Conservation (phyloP, 2,797 vertebrate genomes). For the Onychomys arenicola region DNA sequence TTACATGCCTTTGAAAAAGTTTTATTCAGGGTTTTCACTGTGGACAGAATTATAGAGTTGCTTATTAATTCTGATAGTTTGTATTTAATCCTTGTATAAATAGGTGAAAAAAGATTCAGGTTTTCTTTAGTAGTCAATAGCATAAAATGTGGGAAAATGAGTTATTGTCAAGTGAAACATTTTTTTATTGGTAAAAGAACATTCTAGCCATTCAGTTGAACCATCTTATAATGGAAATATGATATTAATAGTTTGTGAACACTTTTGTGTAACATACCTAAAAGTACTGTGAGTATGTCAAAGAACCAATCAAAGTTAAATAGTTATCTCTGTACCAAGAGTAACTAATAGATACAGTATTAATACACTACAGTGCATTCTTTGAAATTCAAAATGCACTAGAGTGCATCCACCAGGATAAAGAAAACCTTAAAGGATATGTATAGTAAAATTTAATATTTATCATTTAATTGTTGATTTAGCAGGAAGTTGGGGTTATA, state of each 20-base stretch:
- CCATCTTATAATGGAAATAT: slow-evolving; percentile 87
- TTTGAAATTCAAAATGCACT: slow-evolving; percentile 85
- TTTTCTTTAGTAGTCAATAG: slow-evolving; percentile 94
- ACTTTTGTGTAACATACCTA: slow-evolving; percentile 86
- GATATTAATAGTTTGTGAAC: slow-evolving; percentile 83
- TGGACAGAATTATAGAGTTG: slow-evolving; percentile 92
- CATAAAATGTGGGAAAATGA: slow-evolving; percentile 89
- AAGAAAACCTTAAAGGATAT: slow-evolving; percentile 86
- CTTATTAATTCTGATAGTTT: slow-evolving; percentile 92
- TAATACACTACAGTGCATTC: slow-evolving; percentile 87
- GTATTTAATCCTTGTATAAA: slow-evolving; percentile 92
- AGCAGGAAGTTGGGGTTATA: slow-evolving; percentile 89
- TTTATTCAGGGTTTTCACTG: slow-evolving; percentile 99
- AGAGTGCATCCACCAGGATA: slow-evolving; percentile 86
- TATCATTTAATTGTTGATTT: slow-evolving; percentile 89
- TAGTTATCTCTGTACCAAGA: slow-evolving; percentile 84
- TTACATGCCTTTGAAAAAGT: slow-evolving; percentile 97
- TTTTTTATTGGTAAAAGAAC: slow-evolving; percentile 88
- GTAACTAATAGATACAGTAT: slow-evolving; percentile 89
- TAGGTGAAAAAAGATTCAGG: slow-evolving; percentile 94
- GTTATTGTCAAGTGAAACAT: slow-evolving; percentile 96
- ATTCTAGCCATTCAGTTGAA: slow-evolving; percentile 87
- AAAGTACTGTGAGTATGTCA: slow-evolving; percentile 86
- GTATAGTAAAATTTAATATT: slow-evolving; percentile 90
- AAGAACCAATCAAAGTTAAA: slow-evolving; percentile 82